Evolutionary conservation across 1,140 invertebrate species (phyloP).

Genomic region (Pseudomyrmex gracilis): DNA sequence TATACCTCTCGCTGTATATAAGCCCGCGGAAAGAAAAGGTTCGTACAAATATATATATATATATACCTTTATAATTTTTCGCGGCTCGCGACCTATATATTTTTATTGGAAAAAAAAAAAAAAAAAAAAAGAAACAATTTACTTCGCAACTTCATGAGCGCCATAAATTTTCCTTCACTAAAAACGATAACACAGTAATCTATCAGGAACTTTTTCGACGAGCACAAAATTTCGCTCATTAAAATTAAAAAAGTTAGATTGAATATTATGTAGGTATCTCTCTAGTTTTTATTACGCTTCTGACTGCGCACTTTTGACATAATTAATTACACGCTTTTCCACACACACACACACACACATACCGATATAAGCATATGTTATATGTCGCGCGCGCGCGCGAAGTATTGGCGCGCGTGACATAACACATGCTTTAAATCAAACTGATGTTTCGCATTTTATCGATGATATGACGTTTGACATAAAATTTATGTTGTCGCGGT

Average conservation of each 20-base stretch:
- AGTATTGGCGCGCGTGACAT: too few species aligned
- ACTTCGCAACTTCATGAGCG: conserved; percentile 27
- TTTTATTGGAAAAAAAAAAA: not conserved
- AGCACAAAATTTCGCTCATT: conserved; percentile 55
- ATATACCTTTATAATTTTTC: conserved; percentile 32
- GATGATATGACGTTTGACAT: too few species aligned
- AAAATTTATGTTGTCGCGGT: conserved; percentile 2
- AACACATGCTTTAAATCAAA: too few species aligned
- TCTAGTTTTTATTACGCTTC: conserved; percentile 2
- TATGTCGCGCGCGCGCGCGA: too few species aligned
- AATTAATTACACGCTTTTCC: conserved; percentile 8
- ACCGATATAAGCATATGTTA: too few species aligned
- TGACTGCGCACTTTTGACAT: not conserved
- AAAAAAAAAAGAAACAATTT: conserved; percentile 42
- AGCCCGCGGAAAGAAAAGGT: conserved; percentile 3
- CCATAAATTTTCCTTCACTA: conserved; percentile 50
- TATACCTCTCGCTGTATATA: too few species aligned
- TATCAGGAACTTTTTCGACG: conserved; percentile 52
- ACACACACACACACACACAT: too few species aligned
- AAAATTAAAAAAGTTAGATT: conserved; percentile 58
- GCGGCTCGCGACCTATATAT: conserved; percentile 24
- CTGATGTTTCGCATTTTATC: too few species aligned
- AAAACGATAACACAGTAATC: conserved; percentile 54
- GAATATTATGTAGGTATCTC: conserved; percentile 33
- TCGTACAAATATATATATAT: too few species aligned